A percentile compares a stretch with the other conserved stretches of the same genome.
Conservation (phyloP, 2,797 vertebrate species). For the Poecilia wingei region DNA sequence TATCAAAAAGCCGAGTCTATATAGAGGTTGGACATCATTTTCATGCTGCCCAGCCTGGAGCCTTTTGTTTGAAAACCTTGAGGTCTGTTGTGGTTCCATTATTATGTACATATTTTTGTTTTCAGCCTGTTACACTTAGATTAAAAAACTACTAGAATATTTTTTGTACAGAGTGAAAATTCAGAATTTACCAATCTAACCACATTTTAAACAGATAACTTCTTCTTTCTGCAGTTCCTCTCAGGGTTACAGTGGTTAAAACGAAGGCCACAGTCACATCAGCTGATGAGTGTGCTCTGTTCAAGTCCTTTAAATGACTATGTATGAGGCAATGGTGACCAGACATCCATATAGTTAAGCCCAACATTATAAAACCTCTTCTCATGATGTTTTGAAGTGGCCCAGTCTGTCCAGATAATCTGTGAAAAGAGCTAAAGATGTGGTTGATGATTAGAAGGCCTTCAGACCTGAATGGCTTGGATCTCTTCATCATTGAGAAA, state of each 20-base stretch:
- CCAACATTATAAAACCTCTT: not conserved
- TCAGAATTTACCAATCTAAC: not conserved
- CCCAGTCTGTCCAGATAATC: not conserved
- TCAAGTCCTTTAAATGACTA: not conserved
- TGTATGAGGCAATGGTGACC: not conserved
- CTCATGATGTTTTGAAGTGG: not conserved
- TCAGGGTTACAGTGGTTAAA: not conserved
- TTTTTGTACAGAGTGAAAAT: not conserved
- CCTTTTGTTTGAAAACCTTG: not conserved
- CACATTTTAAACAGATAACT: not conserved
- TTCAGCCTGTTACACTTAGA: not conserved
- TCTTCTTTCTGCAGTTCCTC: not conserved
- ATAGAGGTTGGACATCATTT: not conserved
- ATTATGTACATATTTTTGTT: not conserved
- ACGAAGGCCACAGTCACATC: not conserved
- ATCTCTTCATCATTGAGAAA: not conserved
- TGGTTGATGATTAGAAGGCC: not conserved
- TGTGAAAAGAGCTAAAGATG: not conserved
- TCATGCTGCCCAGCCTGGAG: not conserved
- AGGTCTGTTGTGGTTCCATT: not conserved
- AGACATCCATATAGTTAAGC: not conserved
- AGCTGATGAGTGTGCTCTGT: not conserved
- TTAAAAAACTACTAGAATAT: not conserved
- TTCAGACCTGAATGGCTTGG: not conserved
- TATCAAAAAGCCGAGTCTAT: not conserved